Evolutionary conservation across 92 coral and sea anemone genomes (phyloP).

Genomic region (Palythoa grandiflora): DNA sequence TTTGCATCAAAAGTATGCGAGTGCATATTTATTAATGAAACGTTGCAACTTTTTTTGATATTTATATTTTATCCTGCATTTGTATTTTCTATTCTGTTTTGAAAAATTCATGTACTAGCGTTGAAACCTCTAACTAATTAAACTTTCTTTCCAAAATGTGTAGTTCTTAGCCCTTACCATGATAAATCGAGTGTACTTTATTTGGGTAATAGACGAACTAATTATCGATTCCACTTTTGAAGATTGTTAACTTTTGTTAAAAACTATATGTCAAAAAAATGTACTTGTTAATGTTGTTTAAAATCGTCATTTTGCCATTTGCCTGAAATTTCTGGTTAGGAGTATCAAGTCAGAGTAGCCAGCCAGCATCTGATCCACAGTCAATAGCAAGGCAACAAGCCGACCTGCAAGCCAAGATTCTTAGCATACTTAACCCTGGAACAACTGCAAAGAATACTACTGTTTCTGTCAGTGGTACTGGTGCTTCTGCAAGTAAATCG

Average conservation of each 20-base stretch:
- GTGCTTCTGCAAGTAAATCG: neutral
- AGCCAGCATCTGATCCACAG: slow-evolving; percentile 83
- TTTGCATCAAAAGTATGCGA: too few species aligned
- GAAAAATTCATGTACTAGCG: too few species aligned
- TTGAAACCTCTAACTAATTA: too few species aligned
- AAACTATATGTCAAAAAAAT: neutral
- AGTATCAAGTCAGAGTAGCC: slow-evolving; percentile 64
- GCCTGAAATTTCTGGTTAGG: slow-evolving; percentile 72
- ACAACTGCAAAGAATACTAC: slow-evolving; percentile 51
- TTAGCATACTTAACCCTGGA: slow-evolving; percentile 94
- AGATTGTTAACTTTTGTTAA: neutral
- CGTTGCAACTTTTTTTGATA: too few species aligned
- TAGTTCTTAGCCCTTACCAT: too few species aligned
- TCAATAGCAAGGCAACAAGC: slow-evolving; percentile 99
- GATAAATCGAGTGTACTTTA: too few species aligned
- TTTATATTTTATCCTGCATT: too few species aligned
- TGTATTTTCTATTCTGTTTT: too few species aligned
- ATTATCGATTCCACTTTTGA: too few species aligned
- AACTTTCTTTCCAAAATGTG: too few species aligned
- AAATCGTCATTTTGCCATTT: slow-evolving; percentile 40
- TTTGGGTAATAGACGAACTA: too few species aligned
- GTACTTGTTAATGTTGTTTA: neutral
- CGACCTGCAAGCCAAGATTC: slow-evolving; percentile 98
- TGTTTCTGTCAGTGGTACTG: neutral
- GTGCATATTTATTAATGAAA: too few species aligned